These are phyloP conservation scores for Schizaphis graminum DNA, from an alignment of 2,888 invertebrate species.

Conservation along the genomic window DNA sequence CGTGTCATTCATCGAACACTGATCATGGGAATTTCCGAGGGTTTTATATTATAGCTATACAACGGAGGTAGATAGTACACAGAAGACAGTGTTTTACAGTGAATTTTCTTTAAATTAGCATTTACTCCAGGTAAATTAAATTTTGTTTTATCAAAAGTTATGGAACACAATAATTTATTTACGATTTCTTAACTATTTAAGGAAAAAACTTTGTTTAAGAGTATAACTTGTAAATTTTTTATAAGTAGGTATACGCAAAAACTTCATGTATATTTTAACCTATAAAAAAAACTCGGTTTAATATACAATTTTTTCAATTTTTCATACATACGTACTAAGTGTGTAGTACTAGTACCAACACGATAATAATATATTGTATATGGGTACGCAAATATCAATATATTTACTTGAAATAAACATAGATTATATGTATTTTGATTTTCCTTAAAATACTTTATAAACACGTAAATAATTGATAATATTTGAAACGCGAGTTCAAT, in stretches of 20 bases:
- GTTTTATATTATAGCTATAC: neutral
- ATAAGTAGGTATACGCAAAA: neutral
- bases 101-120: neutral
- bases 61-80: neutral
- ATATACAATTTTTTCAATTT: neutral
- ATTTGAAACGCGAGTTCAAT: neutral
- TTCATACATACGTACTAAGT: neutral
- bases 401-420: neutral
- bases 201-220: neutral
- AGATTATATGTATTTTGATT: neutral
- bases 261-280: neutral
- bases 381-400: neutral
- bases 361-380: neutral
- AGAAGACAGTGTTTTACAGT: neutral
- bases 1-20: neutral
- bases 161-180: slow-evolving; percentile 5
- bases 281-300: neutral
- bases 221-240: neutral
- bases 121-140: neutral
- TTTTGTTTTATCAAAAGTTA: slow-evolving; percentile 27
- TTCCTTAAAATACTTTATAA: neutral
- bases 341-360: neutral
- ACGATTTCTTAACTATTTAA: neutral
- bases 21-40: neutral
- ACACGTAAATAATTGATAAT: neutral